Evolutionary conservation across 2,113 vertebrate species (phyloP).

Genomic region (Prunella himalayana): DNA sequence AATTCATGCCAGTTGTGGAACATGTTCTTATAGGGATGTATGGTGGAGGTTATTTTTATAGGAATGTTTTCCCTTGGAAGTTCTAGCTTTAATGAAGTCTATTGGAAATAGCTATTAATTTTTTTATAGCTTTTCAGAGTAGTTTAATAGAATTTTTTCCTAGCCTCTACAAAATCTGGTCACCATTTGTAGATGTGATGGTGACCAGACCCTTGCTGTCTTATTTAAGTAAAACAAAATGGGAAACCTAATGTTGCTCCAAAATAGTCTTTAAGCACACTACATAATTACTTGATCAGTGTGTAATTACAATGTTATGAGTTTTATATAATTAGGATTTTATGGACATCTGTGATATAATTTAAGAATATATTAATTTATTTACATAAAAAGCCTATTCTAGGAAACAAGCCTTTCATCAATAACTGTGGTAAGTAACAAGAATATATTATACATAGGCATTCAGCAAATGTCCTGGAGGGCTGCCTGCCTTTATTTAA

Average conservation of each 20-base stretch:
- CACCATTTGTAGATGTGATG: not conserved
- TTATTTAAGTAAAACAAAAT: not conserved
- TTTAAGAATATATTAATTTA: conserved; percentile 39
- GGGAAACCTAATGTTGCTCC: not conserved
- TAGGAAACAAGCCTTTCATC: conserved; percentile 14
- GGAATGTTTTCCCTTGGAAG: not conserved
- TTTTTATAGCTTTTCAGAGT: not conserved
- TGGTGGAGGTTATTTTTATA: not conserved
- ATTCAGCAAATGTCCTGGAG: not conserved
- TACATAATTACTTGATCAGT: conserved; percentile 21
- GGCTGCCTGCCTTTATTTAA: not conserved
- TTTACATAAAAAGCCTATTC: not conserved
- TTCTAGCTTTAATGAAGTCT: not conserved
- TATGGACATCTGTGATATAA: conserved; percentile 42
- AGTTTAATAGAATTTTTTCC: not conserved
- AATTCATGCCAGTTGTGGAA: not conserved
- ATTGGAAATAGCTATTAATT: not conserved
- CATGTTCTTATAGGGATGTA: not conserved
- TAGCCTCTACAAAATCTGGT: not conserved
- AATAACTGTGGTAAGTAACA: not conserved
- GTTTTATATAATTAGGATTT: conserved; percentile 35
- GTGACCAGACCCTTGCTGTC: not conserved
- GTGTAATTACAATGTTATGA: conserved; percentile 6
- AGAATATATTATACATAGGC: not conserved
- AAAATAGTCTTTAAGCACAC: not conserved